phyloP scores from a whole-genome alignment of 2,797 vertebrate genomes.

The Bovichtus variegatus region DNA sequence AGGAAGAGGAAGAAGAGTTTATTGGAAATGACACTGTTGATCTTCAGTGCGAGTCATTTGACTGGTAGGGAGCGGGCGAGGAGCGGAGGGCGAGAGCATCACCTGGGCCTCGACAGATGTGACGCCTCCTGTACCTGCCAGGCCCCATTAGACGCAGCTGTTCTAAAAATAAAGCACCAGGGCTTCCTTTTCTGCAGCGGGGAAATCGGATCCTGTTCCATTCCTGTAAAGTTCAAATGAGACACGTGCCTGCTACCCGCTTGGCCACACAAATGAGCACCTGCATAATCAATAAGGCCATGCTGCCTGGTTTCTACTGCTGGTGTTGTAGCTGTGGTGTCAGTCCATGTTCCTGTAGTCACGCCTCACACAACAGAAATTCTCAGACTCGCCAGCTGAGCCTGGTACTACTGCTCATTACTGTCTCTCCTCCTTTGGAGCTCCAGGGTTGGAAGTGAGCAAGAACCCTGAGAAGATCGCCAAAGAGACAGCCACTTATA shows the following conservation, averaged over 20 bases:
- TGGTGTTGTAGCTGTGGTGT: conserved; percentile 57
- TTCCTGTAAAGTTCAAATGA: conserved; percentile 84
- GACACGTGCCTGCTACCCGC: conserved; percentile 74
- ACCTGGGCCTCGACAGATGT: conserved; percentile 86
- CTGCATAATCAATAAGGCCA: conserved; percentile 80
- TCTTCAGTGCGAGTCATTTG: conserved; percentile 85
- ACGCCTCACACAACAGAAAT: conserved; percentile 56
- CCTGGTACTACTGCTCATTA: conserved; percentile 68
- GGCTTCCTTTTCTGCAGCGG: conserved; percentile 70
- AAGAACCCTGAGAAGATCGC: conserved; percentile 47
- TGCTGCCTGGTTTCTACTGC: conserved; percentile 48
- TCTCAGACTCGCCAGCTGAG: conserved; percentile 62
- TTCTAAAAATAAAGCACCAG: conserved; percentile 84
- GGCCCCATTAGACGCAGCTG: conserved; percentile 85
- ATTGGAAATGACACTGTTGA: conserved; percentile 86
- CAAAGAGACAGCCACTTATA: conserved; percentile 38
- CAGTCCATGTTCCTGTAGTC: conserved; percentile 58
- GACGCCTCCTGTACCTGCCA: conserved; percentile 87
- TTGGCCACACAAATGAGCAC: conserved; percentile 83
- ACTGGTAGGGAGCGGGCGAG: conserved; percentile 71
- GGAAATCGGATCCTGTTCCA: conserved; percentile 75
- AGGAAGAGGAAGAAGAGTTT: conserved; percentile 78
- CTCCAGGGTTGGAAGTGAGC: conserved; percentile 39
- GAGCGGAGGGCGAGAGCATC: conserved; percentile 73
- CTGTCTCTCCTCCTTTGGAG: conserved; percentile 44